Base-by-base conservation (phyloP, 1,140 invertebrate species). In the Scaptomyza graminum region DNA sequence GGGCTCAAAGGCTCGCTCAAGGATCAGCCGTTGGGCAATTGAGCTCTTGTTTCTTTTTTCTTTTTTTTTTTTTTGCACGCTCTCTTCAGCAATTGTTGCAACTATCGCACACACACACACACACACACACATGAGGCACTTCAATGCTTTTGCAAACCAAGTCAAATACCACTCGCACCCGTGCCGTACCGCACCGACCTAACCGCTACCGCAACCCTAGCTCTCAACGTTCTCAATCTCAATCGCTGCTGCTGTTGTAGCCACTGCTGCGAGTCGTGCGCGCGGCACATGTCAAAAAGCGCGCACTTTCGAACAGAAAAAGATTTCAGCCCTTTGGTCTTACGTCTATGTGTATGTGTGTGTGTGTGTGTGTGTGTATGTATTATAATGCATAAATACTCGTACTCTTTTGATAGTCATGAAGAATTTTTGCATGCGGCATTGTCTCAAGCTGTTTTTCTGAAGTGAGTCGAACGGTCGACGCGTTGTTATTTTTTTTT, bases 391-490 rank as follows among this genome's bases (percentile, higher is more conserved):
- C 66, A 69, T 68, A 68, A 61, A 68, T 69, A 69, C 65, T 74
- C 65, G 13, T 57, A 51, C 70, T 73, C 51, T 28, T 55, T 25
- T 50, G 34, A 25, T 9, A 28, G 41, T 61, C 59, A 47, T 61
- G 62, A 71, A 68, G 79, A 74, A 74, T 65, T 83, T 76, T 77
- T 79, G 79, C 79, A 83, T 83, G 79, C 79, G 46, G 79, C 80
- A 83, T 83, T 83, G 79, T 83, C 79, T 83, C 80, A 83, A 83
- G 79, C 79, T 83, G 79, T 83, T 83, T 22, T 82, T 73, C 76
- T 83, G 79, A 83, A 83, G 80, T 84, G 80, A 83, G 79, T 74
- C 66, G 71, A 74, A 63, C 54, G 70, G 34, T 57, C 57, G 65
- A 69, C 63, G 50, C 16, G 22, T 60, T 37, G 43, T 34, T 59